Evolutionary conservation across 2,797 vertebrate genomes (phyloP).

Genomic region (Ciconia nigra): DNA sequence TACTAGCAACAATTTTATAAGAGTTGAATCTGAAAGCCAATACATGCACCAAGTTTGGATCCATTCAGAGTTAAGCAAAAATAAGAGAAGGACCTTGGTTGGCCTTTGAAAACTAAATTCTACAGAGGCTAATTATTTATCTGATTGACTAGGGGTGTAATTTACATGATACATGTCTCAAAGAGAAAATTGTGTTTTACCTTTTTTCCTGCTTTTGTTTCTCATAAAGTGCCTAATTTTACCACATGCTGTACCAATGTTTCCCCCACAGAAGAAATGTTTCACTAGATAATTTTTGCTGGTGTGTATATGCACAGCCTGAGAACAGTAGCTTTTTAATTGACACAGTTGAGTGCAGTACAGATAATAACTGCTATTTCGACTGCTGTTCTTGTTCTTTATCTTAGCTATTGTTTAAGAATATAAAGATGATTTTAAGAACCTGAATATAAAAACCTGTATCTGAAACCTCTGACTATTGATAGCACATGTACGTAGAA

Average conservation of each 20-base stretch:
- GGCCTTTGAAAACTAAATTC: not conserved
- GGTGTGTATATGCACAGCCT: not conserved
- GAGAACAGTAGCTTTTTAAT: not conserved
- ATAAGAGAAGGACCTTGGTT: not conserved
- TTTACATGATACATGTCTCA: not conserved
- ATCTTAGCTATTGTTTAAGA: not conserved
- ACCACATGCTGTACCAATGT: not conserved
- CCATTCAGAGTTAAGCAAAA: not conserved
- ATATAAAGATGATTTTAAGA: not conserved
- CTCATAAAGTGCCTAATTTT: not conserved
- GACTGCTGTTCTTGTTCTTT: not conserved
- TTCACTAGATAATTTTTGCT: not conserved
- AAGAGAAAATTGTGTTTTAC: not conserved
- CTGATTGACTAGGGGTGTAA: not conserved
- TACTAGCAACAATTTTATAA: not conserved
- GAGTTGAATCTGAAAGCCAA: not conserved
- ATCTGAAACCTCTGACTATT: not conserved
- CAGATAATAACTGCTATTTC: not conserved
- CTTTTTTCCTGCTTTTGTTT: not conserved
- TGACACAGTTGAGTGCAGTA: not conserved
- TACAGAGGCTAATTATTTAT: not conserved
- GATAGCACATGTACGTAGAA: not conserved
- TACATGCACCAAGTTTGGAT: not conserved
- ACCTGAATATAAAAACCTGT: not conserved
- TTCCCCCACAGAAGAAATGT: not conserved